These are phyloP conservation scores for Falco naumanni DNA, from an alignment of 2,797 vertebrate species.

Conservation along the genomic window DNA sequence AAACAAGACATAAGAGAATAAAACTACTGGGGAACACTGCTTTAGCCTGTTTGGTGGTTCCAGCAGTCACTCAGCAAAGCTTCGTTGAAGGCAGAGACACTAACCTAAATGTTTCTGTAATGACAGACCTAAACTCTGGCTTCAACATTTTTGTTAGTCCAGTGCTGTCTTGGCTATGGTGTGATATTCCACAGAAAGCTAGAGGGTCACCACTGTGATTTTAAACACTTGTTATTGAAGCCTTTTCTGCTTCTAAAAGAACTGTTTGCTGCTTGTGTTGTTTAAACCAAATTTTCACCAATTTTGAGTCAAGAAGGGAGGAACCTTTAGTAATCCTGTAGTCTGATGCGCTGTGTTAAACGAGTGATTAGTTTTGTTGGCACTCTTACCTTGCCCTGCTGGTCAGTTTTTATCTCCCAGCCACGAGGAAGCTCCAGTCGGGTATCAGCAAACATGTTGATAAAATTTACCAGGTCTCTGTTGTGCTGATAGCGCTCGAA, in stretches of 20 bases:
- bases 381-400: conserved; percentile 91
- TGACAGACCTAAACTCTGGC: neutral
- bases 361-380: neutral
- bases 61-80: neutral
- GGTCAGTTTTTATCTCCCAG: conserved; percentile 98
- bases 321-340: neutral
- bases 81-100: neutral
- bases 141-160: neutral
- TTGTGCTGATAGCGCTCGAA: conserved; percentile 99
- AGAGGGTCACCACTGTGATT: neutral
- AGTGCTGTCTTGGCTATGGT: neutral
- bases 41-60: neutral
- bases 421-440: conserved; percentile 92
- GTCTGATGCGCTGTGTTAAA: neutral
- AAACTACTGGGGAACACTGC: neutral
- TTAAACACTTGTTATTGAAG: neutral
- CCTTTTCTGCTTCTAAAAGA: neutral
- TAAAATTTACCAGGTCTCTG: conserved; percentile 94
- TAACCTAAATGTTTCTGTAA: neutral
- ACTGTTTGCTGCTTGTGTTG: neutral
- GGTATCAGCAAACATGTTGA: conserved; percentile 95
- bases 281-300: neutral
- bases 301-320: neutral
- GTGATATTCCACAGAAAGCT: neutral
- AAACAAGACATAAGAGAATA: neutral